Base-by-base conservation (phyloP, 2,113 vertebrate genomes). In the Callaeas wilsoni region DNA sequence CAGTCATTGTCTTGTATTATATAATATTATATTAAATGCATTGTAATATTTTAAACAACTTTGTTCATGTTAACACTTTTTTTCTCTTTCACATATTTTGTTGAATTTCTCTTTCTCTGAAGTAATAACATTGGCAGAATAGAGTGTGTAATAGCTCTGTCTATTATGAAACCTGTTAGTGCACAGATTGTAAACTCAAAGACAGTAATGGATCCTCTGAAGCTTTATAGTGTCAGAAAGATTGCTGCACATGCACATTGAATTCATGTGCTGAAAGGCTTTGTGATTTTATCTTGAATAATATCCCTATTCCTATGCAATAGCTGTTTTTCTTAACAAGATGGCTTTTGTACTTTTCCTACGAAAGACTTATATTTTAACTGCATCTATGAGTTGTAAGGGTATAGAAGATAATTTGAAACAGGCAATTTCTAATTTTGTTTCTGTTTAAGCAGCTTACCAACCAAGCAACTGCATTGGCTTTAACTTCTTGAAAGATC, bases 271-370 rank as follows among this genome's bases (percentile, higher is more conserved):
- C 49, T 95, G 84, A 94, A 92, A 90, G 39, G 57, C 22, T 30
- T 68, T 77, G 35, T 89, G 65, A 90, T 96, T 95, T 94, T 86
- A 65, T 89, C 37, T 81, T 82, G 89, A 87, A 82, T 92, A 93
- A 89, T 69, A 59, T 77, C 7, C 8, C 19, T 22, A 89, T 85
- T 91, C 25, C 59, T 77, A 90, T 59, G 67, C 65, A 91, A 57
- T 75, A 93, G 18, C 18, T 79, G 42, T 50, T 87, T 87, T 79
- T 84, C 35, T 73, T 89, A 85, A 57, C 52, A 87, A 93, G 41
- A 80, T 52, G 16, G 1, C 6, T 91, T 94, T 86, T 83, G 14
- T 75, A 60, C 7, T 90, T 90, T 82, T 94, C 8, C 20, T 70
- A 8, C n/a, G 12, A n/a, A 68, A 89, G 44, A 53, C 5, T 57